phyloP scores from a whole-genome alignment of 2,797 vertebrate species.

The Apogon hyalosoma region DNA sequence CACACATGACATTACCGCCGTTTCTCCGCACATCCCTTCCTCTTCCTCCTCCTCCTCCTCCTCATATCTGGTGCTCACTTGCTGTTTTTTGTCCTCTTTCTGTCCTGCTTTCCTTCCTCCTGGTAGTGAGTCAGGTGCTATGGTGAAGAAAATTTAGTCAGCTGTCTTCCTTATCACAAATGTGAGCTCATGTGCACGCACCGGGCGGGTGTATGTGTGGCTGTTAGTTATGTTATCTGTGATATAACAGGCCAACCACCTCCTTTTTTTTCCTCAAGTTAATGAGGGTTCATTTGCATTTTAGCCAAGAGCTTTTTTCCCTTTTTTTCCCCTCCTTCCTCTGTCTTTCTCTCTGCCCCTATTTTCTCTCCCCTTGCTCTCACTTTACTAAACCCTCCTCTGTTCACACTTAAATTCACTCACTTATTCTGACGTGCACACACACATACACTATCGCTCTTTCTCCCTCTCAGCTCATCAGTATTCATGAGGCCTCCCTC shows the following conservation, averaged over 20 bases:
- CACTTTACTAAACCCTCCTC: conserved; percentile 81
- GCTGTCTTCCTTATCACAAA: conserved; percentile 70
- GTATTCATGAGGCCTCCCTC: conserved; percentile 81
- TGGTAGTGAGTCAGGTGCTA: conserved; percentile 70
- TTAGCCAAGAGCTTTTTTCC: conserved; percentile 76
- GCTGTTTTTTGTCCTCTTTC: conserved; percentile 14
- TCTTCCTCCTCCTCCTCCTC: no score
- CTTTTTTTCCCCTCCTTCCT: conserved; percentile 26
- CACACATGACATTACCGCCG: conserved; percentile 26
- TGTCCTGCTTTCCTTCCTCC: conserved; percentile 29
- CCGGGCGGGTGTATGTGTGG: conserved; percentile 36
- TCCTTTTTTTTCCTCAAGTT: conserved; percentile 76
- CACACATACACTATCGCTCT: conserved; percentile 58
- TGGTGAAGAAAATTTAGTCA: conserved; percentile 67
- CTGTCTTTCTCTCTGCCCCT: conserved; percentile 61
- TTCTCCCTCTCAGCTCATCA: conserved; percentile 75
- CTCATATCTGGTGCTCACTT: not conserved
- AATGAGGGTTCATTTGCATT: conserved; percentile 84
- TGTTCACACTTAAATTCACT: conserved; percentile 82
- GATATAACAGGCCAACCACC: conserved; percentile 78
- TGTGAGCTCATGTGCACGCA: conserved; percentile 27
- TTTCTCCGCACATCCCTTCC: conserved; percentile 16
- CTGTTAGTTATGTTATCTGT: conserved; percentile 75
- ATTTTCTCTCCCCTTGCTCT: conserved; percentile 64
- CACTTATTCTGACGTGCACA: conserved; percentile 77